These are phyloP conservation scores for Sarotherodon lohbergeri DNA, from an alignment of 2,113 vertebrate genomes.

Conservation along the genomic window DNA sequence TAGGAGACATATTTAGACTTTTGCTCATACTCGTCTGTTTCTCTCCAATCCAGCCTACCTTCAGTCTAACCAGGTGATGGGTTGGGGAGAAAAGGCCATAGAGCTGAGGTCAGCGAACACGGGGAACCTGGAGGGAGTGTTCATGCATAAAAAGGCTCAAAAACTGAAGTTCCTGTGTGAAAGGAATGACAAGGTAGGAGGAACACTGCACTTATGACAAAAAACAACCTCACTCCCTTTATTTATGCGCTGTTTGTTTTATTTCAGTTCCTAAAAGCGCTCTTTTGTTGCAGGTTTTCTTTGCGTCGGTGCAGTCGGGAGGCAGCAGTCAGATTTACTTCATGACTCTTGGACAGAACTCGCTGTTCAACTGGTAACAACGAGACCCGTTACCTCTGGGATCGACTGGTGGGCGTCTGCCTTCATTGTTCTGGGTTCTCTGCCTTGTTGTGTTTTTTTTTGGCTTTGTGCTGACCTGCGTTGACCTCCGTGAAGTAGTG, in stretches of 20 bases:
- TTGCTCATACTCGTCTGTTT: not conserved
- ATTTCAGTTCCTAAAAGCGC: not conserved
- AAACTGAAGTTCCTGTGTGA: slow-evolving; percentile 95
- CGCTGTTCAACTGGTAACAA: slow-evolving; percentile 84
- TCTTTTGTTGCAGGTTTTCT: slow-evolving; percentile 81
- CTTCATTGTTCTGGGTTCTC: not conserved
- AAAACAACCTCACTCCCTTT: not conserved
- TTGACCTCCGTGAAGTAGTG: not conserved
- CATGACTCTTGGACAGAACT: slow-evolving; percentile 91
- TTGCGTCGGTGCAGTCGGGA: slow-evolving; percentile 83
- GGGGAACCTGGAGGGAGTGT: slow-evolving; percentile 86
- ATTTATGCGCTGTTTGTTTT: not conserved
- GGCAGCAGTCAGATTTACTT: slow-evolving; percentile 95
- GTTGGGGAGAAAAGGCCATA: slow-evolving; percentile 93
- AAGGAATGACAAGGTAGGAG: slow-evolving; percentile 90
- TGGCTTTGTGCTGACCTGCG: not conserved
- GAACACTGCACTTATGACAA: not conserved
- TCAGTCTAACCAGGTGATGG: slow-evolving; percentile 94
- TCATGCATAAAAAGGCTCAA: slow-evolving; percentile 95
- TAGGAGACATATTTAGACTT: not conserved
- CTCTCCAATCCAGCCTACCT: slow-evolving; percentile 79
- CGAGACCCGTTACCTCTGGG: not conserved
- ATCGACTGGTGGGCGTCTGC: not conserved
- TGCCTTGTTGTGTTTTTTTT: not conserved
- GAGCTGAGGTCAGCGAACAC: slow-evolving; percentile 87